These are phyloP conservation scores for Ostrea denselamellosa DNA, from an alignment of 1,140 invertebrate species.

Conservation along the genomic window DNA sequence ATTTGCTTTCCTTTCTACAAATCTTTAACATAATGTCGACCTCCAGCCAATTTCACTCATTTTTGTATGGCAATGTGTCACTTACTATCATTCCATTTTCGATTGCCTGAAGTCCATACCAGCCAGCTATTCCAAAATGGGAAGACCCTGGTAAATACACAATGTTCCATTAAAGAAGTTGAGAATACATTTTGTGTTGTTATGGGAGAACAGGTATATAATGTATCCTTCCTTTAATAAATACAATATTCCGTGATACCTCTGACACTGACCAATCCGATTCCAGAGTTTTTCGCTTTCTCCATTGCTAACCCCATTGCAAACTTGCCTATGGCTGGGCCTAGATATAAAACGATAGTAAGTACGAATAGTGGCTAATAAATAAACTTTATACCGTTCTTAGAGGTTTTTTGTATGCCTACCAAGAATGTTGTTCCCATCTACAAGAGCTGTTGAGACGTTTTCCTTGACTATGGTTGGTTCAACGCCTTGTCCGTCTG, in stretches of 20 bases:
- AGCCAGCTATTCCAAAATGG: constrained; percentile 95
- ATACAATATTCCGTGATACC: constrained; percentile 70
- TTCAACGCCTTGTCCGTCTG: constrained; percentile 75
- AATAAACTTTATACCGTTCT: background rate
- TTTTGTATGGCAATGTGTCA: background rate
- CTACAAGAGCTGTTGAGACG: constrained; percentile 89
- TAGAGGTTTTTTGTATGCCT: background rate
- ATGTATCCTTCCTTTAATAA: background rate
- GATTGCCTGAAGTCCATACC: constrained; percentile 89
- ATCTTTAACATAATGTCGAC: background rate
- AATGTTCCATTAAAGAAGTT: background rate
- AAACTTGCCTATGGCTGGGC: constrained; percentile 92
- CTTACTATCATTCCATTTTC: constrained; percentile 86
- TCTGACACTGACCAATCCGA: constrained; percentile 91
- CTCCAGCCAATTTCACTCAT: background rate
- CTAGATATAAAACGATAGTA: constrained; percentile 48
- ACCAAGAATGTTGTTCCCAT: constrained; percentile 91
- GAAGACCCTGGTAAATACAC: constrained; percentile 82
- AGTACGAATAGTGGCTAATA: background rate
- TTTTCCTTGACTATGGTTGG: constrained; percentile 87
- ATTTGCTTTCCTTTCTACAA: background rate
- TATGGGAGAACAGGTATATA: background rate
- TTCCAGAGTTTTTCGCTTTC: constrained; percentile 90
- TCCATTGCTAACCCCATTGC: constrained; percentile 93
- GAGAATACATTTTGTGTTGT: background rate